Percentiles rank a stretch among this genome's conserved stretches.
These are phyloP conservation scores for Dolichotis patagonum DNA, from an alignment of 2,113 vertebrate species.

Conservation along the genomic window DNA sequence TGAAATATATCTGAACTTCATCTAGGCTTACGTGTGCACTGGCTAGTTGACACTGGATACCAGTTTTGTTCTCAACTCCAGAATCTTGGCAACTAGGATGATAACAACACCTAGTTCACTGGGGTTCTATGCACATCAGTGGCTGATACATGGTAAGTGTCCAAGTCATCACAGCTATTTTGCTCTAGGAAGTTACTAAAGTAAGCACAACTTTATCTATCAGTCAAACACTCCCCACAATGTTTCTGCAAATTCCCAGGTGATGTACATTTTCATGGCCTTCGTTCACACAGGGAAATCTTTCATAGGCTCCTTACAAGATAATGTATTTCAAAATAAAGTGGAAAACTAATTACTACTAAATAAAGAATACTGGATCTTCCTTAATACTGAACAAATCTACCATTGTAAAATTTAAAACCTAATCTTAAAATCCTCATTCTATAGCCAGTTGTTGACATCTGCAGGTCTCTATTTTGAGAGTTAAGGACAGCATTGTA, in stretches of 20 bases:
- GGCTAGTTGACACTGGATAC: background rate
- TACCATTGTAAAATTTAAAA: background rate
- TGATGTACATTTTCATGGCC: background rate
- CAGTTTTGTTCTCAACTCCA: background rate
- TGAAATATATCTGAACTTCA: background rate
- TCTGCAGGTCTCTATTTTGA: background rate
- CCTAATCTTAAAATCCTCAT: background rate
- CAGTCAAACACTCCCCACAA: background rate
- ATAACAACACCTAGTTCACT: background rate
- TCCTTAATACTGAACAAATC: conserved; percentile 14
- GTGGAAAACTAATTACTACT: background rate
- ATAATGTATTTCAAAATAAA: conserved; percentile 15
- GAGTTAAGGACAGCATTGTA: background rate
- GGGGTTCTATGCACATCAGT: too few species aligned
- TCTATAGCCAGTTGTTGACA: background rate
- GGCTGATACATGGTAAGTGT: background rate
- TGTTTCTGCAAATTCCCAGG: background rate
- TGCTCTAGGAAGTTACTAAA: background rate
- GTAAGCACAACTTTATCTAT: background rate
- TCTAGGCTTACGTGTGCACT: background rate
- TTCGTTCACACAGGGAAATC: background rate
- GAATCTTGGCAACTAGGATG: background rate
- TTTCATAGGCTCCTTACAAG: background rate
- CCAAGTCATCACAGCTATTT: background rate
- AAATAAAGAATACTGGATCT: background rate